A percentile compares a stretch with the other conserved stretches of the same genome.
phyloP scores from a whole-genome alignment of 2,797 vertebrate genomes.

The Thamnophis elegans region DNA sequence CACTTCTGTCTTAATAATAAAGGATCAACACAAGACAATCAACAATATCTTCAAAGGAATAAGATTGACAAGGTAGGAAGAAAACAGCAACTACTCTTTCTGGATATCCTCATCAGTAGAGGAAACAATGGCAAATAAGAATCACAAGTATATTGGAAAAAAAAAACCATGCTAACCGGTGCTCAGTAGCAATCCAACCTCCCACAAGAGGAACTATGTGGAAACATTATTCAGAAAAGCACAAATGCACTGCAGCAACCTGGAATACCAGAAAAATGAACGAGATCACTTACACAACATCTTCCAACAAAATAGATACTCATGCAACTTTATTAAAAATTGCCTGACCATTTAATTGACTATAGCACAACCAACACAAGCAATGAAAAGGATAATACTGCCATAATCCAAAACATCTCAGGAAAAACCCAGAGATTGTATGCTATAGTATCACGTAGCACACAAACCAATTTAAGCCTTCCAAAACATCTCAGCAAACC shows the following conservation, averaged over 20 bases:
- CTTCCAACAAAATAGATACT: not conserved
- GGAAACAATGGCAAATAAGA: not conserved
- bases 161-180: not conserved
- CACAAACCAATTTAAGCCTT: not conserved
- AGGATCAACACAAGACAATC: not conserved
- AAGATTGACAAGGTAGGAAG: not conserved
- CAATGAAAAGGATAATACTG: not conserved
- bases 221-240: not conserved
- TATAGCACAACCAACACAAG: not conserved
- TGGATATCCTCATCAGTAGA: not conserved
- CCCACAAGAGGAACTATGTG: not conserved
- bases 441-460: not conserved
- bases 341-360: not conserved
- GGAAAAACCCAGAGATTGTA: not conserved
- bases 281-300: not conserved
- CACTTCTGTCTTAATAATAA: not conserved
- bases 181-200: not conserved
- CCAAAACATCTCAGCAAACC: not conserved
- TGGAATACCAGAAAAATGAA: not conserved
- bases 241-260: not conserved
- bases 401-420: not conserved
- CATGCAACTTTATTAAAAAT: not conserved
- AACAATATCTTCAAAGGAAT: not conserved
- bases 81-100: not conserved
- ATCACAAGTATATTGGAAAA: not conserved